Base-by-base conservation (phyloP, 2,113 vertebrate genomes). In the Leptosomus discolor region DNA sequence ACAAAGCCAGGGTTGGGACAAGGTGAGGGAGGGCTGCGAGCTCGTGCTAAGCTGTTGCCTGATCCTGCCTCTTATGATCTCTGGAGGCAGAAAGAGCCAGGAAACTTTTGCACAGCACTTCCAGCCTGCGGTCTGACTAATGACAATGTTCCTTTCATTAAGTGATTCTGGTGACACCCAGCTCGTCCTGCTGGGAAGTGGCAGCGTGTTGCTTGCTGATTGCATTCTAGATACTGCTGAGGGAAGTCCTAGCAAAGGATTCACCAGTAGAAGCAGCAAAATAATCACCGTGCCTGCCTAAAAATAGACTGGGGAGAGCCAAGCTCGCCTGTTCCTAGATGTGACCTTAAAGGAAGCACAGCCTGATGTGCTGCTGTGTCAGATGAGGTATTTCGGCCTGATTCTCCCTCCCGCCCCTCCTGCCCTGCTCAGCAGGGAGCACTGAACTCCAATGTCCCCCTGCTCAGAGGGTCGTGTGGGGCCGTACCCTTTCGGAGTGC, bases 71-170 rank as follows among this genome's bases (percentile, higher is more conserved):
- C 68, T 32, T n/a, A 2, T 1, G 19, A 29, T 50, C 21, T 67
- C 36, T 60, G 63, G 78, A 48, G 32, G 46, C 70, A 67, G 53
- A 26, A 50, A 7, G 82, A 78, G 83, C 63, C 67, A 53, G 89
- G 85, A 26, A 7, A 10, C 22, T 51, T 39, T 13, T 20, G 73
- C 82, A 3, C 30, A 15, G 60, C 3, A 1, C 69, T 75, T 64
- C 26, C 85, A 85, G 78, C 60, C 85, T 5, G 7, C 1, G 17
- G 16, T 23, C 41, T 29, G 68, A 16, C 5, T 24, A 2, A 21
- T 16, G 64, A 18, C 2, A 2, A 0, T 5, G 56, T 48, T 84
- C 48, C 76, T 46, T 21, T 78, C 30, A 0, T 43, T 4, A 6
- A 23, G 50, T n/a, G 56, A 5, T 54, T 29, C 70, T 88, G 88